Evolutionary conservation across 2,888 invertebrate species (phyloP), one percentile per base, ranked within the genome.

Genomic region (Cantharis rufa): DNA sequence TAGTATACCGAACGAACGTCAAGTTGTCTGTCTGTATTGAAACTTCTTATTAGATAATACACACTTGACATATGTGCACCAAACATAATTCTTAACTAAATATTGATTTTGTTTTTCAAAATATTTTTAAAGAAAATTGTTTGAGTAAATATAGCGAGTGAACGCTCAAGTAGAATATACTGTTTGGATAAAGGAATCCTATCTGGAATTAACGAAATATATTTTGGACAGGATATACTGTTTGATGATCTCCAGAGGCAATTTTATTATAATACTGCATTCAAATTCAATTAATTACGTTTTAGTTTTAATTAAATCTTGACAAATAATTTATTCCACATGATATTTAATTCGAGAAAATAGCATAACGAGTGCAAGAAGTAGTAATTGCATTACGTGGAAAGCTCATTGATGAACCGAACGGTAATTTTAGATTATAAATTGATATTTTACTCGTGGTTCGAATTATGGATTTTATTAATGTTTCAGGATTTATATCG

Each of bases 401-500:
- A 61, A 74, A 27, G 16, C 62, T 68, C 69, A 66, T 21, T 48
- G 72, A 68, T 48, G 72, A 72, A 72, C 16, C 16, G 24, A 66
- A 69, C 61, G 48, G 61, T 27, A 62, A 63, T 69, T 28, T 11
- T 27, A 11, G 74, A 74, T 74, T 74, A 74, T 69, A 63, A 74
- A 70, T 70, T 69, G 69, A 27, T 24, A 27, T 74, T 74, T 74
- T 69, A 69, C 62, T 62, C 69, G 62, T 13, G 11, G 62, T 61
- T 18, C n/a, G 64, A 21, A 66, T 21, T 66, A 66, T 71, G 16
- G 63, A 71, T 71, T 71, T 71, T 28, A 71, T 63, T 71, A 71
- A 71, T 70, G 61, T 62, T 61, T 62, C 70, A 62, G 70, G 70
- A 71, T 71, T 71, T 71, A 71, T 64, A 27, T 71, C 71, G 32